Evolutionary conservation across 1,140 invertebrate genomes (phyloP).

Genomic region (Palaemon carinicauda): DNA sequence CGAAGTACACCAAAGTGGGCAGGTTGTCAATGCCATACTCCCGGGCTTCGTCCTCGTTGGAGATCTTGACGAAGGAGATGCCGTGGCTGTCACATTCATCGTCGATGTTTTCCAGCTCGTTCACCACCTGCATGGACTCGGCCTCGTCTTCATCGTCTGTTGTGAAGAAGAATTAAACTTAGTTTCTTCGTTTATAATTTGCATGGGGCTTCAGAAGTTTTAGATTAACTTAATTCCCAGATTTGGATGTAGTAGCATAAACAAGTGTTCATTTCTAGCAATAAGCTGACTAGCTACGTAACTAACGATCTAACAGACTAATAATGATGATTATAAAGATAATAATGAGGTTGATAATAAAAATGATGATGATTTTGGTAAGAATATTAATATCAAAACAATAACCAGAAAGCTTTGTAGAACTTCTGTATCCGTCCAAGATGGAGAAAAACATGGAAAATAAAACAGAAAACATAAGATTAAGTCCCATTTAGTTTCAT

Average conservation of each 20-base stretch:
- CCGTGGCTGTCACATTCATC: conserved; percentile 90
- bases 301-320: too few species aligned
- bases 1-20: conserved; percentile 90
- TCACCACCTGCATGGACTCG: conserved; percentile 84
- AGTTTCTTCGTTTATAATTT: background rate
- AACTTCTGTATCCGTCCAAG: too few species aligned
- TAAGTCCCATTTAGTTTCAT: too few species aligned
- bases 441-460: too few species aligned
- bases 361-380: too few species aligned
- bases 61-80: conserved; percentile 86
- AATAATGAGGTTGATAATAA: background rate
- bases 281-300: too few species aligned
- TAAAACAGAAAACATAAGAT: too few species aligned
- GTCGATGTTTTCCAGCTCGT: conserved; percentile 92
- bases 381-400: too few species aligned
- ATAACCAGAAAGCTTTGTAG: too few species aligned
- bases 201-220: background rate
- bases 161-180: background rate
- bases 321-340: background rate
- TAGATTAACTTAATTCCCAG: background rate
- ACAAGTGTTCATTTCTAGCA: too few species aligned
- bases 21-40: conserved; percentile 87
- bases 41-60: conserved; percentile 73
- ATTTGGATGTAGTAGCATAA: background rate
- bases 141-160: conserved; percentile 90